Percentiles rank a stretch among this genome's conserved stretches.
These are phyloP conservation scores for Drosophila lini DNA, from an alignment of 1,140 invertebrate genomes.

Conservation along the genomic window DNA sequence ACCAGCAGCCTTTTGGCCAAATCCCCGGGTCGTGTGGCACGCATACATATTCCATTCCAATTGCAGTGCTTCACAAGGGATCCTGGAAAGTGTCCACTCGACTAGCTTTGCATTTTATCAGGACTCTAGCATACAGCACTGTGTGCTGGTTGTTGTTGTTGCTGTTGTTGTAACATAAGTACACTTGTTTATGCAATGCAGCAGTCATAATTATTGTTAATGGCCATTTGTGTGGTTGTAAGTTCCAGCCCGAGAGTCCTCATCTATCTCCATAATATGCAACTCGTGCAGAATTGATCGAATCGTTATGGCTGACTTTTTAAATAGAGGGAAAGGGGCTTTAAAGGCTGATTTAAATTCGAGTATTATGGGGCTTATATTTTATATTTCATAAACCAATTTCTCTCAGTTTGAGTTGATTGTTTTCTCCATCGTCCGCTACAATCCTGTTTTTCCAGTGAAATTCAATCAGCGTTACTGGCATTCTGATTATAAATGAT, in stretches of 20 bases:
- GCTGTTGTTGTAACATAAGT: conserved; percentile 52
- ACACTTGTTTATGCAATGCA: conserved; percentile 73
- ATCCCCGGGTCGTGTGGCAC: conserved; percentile 30
- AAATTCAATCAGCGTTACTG: conserved; percentile 37
- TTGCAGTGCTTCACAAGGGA: conserved; percentile 23
- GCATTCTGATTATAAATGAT: conserved; percentile 24
- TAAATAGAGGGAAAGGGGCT: neutral
- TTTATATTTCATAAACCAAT: neutral
- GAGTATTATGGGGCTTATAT: neutral
- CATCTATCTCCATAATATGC: conserved; percentile 4
- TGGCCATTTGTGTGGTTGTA: conserved; percentile 53
- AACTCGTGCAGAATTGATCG: conserved; percentile 23
- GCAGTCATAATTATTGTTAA: conserved; percentile 81
- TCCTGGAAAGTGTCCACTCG: conserved; percentile 36
- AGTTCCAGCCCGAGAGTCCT: conserved; percentile 6
- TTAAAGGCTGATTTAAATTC: neutral
- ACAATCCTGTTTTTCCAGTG: neutral
- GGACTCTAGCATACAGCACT: conserved; percentile 11
- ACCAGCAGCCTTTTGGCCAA: conserved; percentile 13
- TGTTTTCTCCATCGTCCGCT: neutral
- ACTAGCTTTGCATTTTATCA: conserved; percentile 51
- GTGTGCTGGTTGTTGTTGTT: conserved; percentile 10
- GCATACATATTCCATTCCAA: conserved; percentile 46
- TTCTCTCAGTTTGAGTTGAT: neutral
- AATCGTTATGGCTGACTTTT: neutral